Evolutionary conservation across 2,888 invertebrate genomes (phyloP), one percentile per base, ranked within the genome.

Genomic region (Embidobia sp.): DNA sequence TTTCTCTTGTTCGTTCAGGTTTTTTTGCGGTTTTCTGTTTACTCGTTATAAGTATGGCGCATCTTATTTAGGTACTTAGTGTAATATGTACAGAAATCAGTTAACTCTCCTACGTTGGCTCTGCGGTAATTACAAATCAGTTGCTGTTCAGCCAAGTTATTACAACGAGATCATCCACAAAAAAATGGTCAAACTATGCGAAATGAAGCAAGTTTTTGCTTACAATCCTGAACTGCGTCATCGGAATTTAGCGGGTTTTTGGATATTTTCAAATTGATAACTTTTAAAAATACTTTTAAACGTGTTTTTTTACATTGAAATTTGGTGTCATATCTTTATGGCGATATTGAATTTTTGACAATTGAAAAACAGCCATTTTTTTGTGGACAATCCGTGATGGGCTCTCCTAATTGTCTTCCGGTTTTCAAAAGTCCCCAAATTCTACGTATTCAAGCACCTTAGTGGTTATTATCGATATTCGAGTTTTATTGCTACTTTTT

Each of bases 31-130:
- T 64, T 31, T 48, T 53, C 18, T 64, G 6, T 22, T 51, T 40
- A 29, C 22, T 40, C 11, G 15, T 51, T 18, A 26, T 44, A 15
- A 15, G 40, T 55, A 64, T 42, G 42, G 33, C 63, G 64, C 48
- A 33, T 57, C 66, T 66, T 74, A 74, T 59, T 53, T 74, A 66
- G 73, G 73, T 66, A 66, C 73, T 74, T 66, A 74, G 73, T 66
- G 57, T 59, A 74, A 57, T 74, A 74, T 73, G 51, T 74, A 74
- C 66, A 66, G 66, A 61, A 59, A 61, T 61, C 44, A 46, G 37
- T 72, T 53, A 63, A 27, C 31, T 70, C 13, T 8, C 15, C 26
- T 49, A 44, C 19, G 35, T 35, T 55, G 40, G 46, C 53, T 72
- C 44, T 61, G 40, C 13, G 19, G 4, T 61, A 33, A 53, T 53